Percentiles rank a stretch among this genome's conserved stretches.
phyloP scores from a whole-genome alignment of 2,888 invertebrate genomes.

The Rugalucina vietnamica region DNA sequence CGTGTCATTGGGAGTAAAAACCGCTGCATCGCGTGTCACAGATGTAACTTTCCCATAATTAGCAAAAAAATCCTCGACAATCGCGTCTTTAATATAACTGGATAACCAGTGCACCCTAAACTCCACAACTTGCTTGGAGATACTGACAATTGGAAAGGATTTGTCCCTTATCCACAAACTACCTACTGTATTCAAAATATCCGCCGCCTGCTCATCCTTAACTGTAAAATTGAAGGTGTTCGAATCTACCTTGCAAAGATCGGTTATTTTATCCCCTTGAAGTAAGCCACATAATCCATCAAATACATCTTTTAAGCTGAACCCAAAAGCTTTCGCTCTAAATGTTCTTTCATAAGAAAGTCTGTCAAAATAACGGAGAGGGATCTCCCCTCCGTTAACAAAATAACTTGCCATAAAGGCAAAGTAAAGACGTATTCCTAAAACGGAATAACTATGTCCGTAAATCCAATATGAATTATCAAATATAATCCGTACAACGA shows the following conservation, averaged over 20 bases:
- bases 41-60: not conserved
- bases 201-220: not conserved
- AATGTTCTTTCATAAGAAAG: not conserved
- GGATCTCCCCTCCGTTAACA: not conserved
- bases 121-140: not conserved
- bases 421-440: not conserved
- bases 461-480: too few species aligned
- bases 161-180: not conserved
- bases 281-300: not conserved
- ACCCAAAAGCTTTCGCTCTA: not conserved
- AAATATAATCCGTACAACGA: too few species aligned
- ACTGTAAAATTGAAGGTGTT: not conserved
- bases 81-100: not conserved
- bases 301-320: not conserved
- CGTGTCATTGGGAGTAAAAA: not conserved
- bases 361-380: not conserved
- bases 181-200: not conserved
- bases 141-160: not conserved
- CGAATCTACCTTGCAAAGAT: not conserved
- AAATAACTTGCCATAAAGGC: not conserved
- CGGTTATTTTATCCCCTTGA: not conserved
- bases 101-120: not conserved
- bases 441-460: not conserved
- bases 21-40: not conserved
- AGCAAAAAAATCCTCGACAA: not conserved